phyloP scores from a whole-genome alignment of 2,888 invertebrate species.

The Cosmopolites sordidus region DNA sequence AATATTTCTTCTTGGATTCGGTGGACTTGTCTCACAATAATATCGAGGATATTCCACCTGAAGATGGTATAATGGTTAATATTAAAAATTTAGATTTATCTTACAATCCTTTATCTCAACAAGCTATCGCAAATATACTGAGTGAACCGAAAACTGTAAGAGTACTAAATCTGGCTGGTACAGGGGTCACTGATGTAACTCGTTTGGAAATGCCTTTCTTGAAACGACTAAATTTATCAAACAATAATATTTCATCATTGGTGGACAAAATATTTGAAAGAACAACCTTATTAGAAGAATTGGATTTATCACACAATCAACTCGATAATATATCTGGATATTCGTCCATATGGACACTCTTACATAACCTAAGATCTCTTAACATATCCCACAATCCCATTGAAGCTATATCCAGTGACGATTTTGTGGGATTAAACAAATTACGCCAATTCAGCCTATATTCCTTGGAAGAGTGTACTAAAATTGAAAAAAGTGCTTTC shows the following conservation, averaged over 20 bases:
- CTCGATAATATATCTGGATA: constrained; percentile 58
- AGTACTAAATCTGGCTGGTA: constrained; percentile 75
- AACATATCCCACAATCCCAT: constrained; percentile 86
- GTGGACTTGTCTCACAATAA: constrained; percentile 76
- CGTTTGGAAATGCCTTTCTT: constrained; percentile 83
- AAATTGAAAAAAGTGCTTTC: constrained; percentile 80
- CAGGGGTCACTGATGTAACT: constrained; percentile 59
- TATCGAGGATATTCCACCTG: constrained; percentile 74
- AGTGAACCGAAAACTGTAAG: constrained; percentile 86
- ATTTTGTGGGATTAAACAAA: constrained; percentile 65
- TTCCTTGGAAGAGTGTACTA: constrained; percentile 55
- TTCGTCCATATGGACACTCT: constrained; percentile 63
- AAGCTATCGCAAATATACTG: constrained; percentile 70
- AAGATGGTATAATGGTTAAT: constrained; percentile 81
- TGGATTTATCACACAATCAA: constrained; percentile 74
- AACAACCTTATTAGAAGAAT: constrained; percentile 70
- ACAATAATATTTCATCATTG: constrained; percentile 66
- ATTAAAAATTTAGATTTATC: constrained; percentile 83
- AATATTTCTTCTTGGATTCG: constrained; percentile 75
- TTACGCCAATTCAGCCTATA: constrained; percentile 26
- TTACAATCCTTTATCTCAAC: constrained; percentile 73
- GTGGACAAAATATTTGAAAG: constrained; percentile 68
- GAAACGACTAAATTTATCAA: constrained; percentile 70
- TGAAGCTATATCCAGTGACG: constrained; percentile 67
- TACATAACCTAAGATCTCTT: constrained; percentile 66